Conservation (phyloP, 2,888 invertebrate genomes). For the Thelaira solivaga region DNA sequence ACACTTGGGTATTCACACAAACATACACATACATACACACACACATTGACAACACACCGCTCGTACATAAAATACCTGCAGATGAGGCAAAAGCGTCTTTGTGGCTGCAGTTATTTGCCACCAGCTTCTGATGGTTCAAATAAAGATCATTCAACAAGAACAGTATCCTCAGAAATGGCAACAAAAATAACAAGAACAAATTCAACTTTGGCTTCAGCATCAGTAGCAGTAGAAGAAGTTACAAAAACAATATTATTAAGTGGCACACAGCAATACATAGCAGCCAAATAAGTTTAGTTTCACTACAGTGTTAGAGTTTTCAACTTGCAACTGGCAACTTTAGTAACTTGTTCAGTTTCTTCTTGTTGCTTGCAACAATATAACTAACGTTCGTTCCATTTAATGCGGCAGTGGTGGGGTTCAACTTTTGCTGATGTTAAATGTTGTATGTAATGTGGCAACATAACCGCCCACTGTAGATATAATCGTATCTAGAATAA, state of each 20-base stretch:
- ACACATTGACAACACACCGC: slow-evolving; percentile 64
- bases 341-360: slow-evolving; percentile 21
- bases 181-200: slow-evolving; percentile 38
- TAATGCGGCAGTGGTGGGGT: slow-evolving; percentile 54
- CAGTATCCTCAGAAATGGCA: slow-evolving; percentile 18
- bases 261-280: slow-evolving; percentile 46
- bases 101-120: slow-evolving; percentile 47
- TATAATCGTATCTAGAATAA: slow-evolving; percentile 66
- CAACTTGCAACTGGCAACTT: slow-evolving; percentile 32
- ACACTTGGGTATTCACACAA: slow-evolving; percentile 68
- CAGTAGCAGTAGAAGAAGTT: slow-evolving; percentile 61
- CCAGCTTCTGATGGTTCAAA: slow-evolving; percentile 54
- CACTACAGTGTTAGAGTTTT: neutral
- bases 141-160: slow-evolving; percentile 46
- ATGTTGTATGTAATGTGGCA: slow-evolving; percentile 53
- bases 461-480: slow-evolving; percentile 61
- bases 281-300: slow-evolving; percentile 42
- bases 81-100: slow-evolving; percentile 63
- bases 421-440: slow-evolving; percentile 26
- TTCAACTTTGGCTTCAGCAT: slow-evolving; percentile 10
- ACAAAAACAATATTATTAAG: slow-evolving; percentile 53
- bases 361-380: neutral
- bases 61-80: neutral
- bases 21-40: neutral
- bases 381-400: slow-evolving; percentile 35